Evolutionary conservation across 1,140 invertebrate species (phyloP).

Genomic region (Orius insidiosus): DNA sequence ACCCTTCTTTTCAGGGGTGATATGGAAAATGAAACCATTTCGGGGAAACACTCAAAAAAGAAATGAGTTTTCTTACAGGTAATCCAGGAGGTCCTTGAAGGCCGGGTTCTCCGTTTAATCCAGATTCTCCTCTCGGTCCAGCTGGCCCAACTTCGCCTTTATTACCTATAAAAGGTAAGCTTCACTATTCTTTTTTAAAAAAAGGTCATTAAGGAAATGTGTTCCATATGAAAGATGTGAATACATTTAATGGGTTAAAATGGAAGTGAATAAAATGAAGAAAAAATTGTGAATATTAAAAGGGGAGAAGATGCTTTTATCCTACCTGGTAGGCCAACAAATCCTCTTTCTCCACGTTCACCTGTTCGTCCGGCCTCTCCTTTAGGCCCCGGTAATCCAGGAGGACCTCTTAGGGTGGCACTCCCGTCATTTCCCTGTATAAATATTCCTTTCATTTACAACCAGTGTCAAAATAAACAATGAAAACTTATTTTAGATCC

Average conservation of each 20-base stretch:
- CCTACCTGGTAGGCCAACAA: slow-evolving; percentile 10
- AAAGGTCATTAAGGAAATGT: neutral
- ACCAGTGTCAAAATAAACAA: slow-evolving; percentile 4
- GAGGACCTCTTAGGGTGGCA: slow-evolving; percentile 27
- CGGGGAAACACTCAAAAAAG: too few species aligned
- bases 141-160: slow-evolving; percentile 36
- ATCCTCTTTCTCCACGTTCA: slow-evolving; percentile 12
- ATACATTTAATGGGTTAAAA: neutral
- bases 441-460: slow-evolving; percentile 13
- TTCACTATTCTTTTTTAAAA: neutral
- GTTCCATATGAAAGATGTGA: neutral
- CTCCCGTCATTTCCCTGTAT: slow-evolving; percentile 29
- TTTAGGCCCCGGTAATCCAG: slow-evolving; percentile 30
- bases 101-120: slow-evolving; percentile 40
- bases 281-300: neutral
- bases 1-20: too few species aligned
- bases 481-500: neutral
- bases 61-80: slow-evolving; percentile 44
- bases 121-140: slow-evolving; percentile 38
- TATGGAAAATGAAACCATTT: too few species aligned
- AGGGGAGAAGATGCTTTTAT: slow-evolving; percentile 1
- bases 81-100: slow-evolving; percentile 50
- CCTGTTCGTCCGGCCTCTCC: slow-evolving; percentile 27
- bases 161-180: slow-evolving; percentile 27
- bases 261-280: neutral